Conservation (phyloP, 1,140 invertebrate genomes). For the Apolygus lucorum region DNA sequence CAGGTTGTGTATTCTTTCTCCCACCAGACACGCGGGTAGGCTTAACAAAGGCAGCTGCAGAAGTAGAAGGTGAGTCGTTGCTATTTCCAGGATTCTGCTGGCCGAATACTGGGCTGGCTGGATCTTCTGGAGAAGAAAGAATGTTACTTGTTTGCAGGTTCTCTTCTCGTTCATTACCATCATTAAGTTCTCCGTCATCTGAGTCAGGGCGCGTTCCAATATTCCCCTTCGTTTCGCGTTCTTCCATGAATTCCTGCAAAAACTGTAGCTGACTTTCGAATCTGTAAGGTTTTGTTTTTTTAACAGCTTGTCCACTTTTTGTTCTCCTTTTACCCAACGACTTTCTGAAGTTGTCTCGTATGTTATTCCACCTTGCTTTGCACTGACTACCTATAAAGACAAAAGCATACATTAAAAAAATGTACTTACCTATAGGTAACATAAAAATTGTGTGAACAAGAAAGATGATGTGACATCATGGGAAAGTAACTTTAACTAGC, state of each 20-base stretch:
- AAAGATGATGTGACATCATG: too few species aligned
- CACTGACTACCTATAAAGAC: constrained; percentile 18
- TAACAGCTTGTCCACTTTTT: constrained; percentile 24
- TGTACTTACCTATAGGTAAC: neutral
- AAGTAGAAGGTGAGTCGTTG: neutral
- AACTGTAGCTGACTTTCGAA: constrained; percentile 23
- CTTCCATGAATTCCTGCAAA: constrained; percentile 23
- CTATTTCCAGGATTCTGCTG: neutral
- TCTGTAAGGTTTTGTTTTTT: constrained; percentile 23
- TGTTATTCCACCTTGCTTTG: constrained; percentile 22
- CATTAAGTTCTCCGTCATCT: neutral
- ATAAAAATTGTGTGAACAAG: neutral
- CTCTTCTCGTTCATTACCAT: neutral
- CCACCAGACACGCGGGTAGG: neutral
- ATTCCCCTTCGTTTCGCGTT: constrained; percentile 22
- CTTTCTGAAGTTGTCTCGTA: constrained; percentile 24
- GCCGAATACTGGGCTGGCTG: constrained; percentile 1
- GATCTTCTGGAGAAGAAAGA: neutral
- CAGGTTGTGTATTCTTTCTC: constrained; percentile 14
- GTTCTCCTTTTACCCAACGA: constrained; percentile 23
- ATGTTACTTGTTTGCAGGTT: neutral
- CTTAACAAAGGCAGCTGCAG: neutral
- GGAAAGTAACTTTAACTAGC: neutral
- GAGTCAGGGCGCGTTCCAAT: constrained; percentile 2
- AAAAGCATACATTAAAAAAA: constrained; percentile 9